Evolutionary conservation across 1,140 invertebrate species (phyloP).

Genomic region (Macrostomum lignano): DNA sequence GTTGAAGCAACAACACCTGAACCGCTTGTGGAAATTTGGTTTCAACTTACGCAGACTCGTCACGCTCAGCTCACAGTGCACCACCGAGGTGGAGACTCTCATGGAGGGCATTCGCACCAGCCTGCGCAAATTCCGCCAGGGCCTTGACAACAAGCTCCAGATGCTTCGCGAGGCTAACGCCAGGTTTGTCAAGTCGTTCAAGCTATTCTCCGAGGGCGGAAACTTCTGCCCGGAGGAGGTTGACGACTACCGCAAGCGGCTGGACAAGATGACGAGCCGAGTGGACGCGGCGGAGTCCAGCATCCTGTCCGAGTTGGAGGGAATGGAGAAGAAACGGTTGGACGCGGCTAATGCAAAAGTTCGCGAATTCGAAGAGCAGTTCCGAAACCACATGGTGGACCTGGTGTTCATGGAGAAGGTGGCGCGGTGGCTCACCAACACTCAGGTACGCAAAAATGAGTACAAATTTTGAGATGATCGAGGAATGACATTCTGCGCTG

Average conservation of each 20-base stretch:
- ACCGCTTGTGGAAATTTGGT: too few species aligned
- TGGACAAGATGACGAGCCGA: constrained; percentile 22
- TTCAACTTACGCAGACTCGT: constrained; percentile 9
- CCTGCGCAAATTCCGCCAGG: constrained; percentile 18
- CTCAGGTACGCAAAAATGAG: constrained; percentile 10
- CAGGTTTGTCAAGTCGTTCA: constrained; percentile 24
- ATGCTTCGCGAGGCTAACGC: constrained; percentile 24
- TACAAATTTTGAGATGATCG: too few species aligned
- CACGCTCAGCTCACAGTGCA: constrained; percentile 15
- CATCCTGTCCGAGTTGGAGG: constrained; percentile 25
- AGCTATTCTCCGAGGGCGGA: constrained; percentile 28
- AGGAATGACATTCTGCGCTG: too few species aligned
- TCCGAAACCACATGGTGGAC: constrained; percentile 26
- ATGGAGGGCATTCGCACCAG: constrained; percentile 21
- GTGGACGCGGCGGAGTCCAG: constrained; percentile 21
- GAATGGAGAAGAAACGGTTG: constrained; percentile 23
- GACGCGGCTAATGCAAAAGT: constrained; percentile 21
- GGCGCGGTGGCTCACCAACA: constrained; percentile 22
- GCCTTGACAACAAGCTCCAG: constrained; percentile 21
- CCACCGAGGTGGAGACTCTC: constrained; percentile 16
- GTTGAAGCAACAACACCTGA: too few species aligned
- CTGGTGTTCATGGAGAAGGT: constrained; percentile 26
- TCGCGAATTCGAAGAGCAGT: constrained; percentile 25
- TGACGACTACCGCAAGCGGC: constrained; percentile 18
- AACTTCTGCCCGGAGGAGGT: constrained; percentile 28